These are phyloP conservation scores for Hydractinia echinata DNA, from an alignment of 30 jellyfish, hydroid and myxozoan species.

Conservation along the genomic window DNA sequence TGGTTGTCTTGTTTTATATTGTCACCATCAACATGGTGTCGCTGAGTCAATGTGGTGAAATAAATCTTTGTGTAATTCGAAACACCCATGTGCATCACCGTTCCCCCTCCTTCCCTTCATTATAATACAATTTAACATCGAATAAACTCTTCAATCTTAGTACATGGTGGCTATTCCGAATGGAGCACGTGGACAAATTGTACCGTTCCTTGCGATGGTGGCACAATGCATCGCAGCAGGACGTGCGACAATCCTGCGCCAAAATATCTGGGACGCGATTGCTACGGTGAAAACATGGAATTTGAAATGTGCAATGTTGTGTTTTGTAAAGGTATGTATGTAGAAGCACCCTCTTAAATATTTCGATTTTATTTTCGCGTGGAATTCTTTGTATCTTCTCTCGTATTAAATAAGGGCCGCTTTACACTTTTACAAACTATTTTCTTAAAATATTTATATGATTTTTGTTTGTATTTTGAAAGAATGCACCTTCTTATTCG, in stretches of 20 bases:
- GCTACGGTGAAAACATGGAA: conserved; percentile 39
- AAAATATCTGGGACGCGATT: conserved; percentile 44
- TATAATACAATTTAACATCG: neutral
- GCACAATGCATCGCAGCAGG: conserved; percentile 42
- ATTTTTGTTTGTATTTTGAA: neutral
- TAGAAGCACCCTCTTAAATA: too few species aligned
- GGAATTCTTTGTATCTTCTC: too few species aligned
- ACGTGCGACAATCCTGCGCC: conserved; percentile 63
- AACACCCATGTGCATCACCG: neutral
- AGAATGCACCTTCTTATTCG: neutral
- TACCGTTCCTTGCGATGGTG: conserved; percentile 60
- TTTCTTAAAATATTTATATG: too few species aligned
- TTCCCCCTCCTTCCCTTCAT: too few species aligned
- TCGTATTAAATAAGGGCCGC: too few species aligned
- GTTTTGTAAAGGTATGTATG: neutral
- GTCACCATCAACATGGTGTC: too few species aligned
- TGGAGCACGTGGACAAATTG: conserved; percentile 67
- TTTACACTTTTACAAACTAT: too few species aligned
- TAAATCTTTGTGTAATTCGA: neutral
- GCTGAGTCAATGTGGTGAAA: too few species aligned
- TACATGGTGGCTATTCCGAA: conserved; percentile 56
- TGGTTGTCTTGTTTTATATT: too few species aligned
- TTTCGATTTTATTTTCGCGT: too few species aligned
- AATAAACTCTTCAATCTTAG: neutral
- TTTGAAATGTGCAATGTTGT: conserved; percentile 40